Percentiles rank a stretch among this genome's conserved stretches.
phyloP scores from a whole-genome alignment of 1,140 invertebrate genomes.

The Drosophila persimilis region DNA sequence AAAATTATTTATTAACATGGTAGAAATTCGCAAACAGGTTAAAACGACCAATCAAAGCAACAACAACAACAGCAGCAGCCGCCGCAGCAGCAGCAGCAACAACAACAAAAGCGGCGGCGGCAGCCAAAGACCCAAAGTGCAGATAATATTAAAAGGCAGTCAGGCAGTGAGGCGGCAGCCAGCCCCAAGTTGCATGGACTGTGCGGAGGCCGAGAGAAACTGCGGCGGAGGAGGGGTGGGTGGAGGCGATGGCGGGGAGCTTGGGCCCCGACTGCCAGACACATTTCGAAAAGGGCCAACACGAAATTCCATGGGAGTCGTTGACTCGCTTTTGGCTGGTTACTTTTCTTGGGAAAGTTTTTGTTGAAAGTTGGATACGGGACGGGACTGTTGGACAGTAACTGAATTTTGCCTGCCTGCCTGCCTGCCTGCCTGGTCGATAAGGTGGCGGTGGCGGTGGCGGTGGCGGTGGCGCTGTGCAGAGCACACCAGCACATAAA shows the following conservation, averaged over 20 bases:
- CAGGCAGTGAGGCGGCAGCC: slow-evolving; percentile 41
- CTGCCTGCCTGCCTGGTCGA: slow-evolving; percentile 29
- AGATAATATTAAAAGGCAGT: slow-evolving; percentile 81
- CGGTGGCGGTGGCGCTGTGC: slow-evolving; percentile 41
- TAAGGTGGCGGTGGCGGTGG: slow-evolving; percentile 46
- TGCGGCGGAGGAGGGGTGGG: not conserved
- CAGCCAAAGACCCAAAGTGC: slow-evolving; percentile 77
- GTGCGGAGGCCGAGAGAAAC: slow-evolving; percentile 4
- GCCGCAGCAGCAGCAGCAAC: slow-evolving; percentile 1
- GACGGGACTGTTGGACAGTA: slow-evolving; percentile 12
- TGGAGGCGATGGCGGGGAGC: slow-evolving; percentile 17
- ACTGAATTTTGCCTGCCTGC: slow-evolving; percentile 53
- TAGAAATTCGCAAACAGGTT: slow-evolving; percentile 81
- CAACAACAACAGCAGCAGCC: slow-evolving; percentile 21
- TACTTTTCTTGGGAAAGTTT: slow-evolving; percentile 82
- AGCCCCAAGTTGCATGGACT: slow-evolving; percentile 46
- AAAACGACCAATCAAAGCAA: slow-evolving; percentile 79
- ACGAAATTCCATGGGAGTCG: slow-evolving; percentile 79
- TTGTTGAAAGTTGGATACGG: slow-evolving; percentile 65
- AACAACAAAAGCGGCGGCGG: slow-evolving; percentile 60
- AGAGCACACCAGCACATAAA: slow-evolving; percentile 23
- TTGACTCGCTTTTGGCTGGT: slow-evolving; percentile 69
- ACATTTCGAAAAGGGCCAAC: slow-evolving; percentile 81
- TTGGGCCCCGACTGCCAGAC: slow-evolving; percentile 61
- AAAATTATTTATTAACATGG: slow-evolving; percentile 82